Evolutionary conservation across 2,113 vertebrate genomes (phyloP), one percentile per base, ranked within the genome.

Genomic region (Emydura subglobosa): DNA sequence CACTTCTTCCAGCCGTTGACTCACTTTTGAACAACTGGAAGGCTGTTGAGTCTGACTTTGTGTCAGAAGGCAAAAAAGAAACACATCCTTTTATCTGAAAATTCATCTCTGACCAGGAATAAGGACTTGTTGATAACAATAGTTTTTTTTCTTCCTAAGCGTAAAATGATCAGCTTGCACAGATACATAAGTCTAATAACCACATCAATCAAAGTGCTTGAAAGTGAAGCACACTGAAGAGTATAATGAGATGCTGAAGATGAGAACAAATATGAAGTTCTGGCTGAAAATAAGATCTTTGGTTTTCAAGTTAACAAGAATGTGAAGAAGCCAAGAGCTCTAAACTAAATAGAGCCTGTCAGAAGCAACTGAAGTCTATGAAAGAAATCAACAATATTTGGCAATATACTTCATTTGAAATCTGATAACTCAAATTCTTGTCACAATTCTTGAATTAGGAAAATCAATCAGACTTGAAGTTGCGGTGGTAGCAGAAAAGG

Each of bases 91-190:
- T 96, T 92, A 96, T 96, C 94, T 80, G 16, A 24, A 50, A 96
- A 95, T 93, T 86, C 83, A 85, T 94, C 65, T 95, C 83, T 93
- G 88, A 93, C 95, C 93, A 94, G 59, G 85, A 96, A 93, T 81
- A 95, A 94, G 80, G 93, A 83, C 61, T 89, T 79, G 25, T 44
- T 93, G 39, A 54, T 95, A 82, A 93, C 87, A 96, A 95, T 49
- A 91, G 39, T 92, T 92, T 86, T 94, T 92, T 90, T 74, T 87
- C 29, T 53, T 93, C 95, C 85, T 82, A 80, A 65, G 91, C 74
- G n/a, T 51, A 92, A 96, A 94, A 61, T 74, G 65, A 1, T 3
- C 10, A 5, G n/a, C 0, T 2, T 44, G 79, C 49, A 74, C 89
- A 50, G 42, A 74, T 92, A 85, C 61, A n/a, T 4, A 13, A 94